Conservation (phyloP, 1,140 invertebrate species). For the Polypedilum vanderplanki region DNA sequence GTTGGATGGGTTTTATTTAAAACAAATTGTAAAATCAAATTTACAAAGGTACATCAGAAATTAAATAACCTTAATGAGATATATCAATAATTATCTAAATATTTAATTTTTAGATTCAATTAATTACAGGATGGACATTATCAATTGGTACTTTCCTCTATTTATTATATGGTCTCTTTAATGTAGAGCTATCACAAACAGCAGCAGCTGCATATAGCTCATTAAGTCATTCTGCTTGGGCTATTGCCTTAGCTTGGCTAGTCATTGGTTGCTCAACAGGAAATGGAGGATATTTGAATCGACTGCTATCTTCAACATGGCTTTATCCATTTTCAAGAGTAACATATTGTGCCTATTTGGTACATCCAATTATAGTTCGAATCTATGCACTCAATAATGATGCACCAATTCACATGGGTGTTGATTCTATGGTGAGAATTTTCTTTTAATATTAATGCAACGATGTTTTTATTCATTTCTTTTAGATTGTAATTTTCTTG, state of each 20-base stretch:
- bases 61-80: background rate
- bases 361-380: slow-evolving; percentile 73
- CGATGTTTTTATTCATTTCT: slow-evolving; percentile 35
- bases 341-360: slow-evolving; percentile 74
- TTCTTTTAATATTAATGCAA: slow-evolving; percentile 30
- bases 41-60: slow-evolving; percentile 57
- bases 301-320: slow-evolving; percentile 63
- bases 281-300: slow-evolving; percentile 69
- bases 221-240: slow-evolving; percentile 77
- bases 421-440: slow-evolving; percentile 60
- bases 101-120: slow-evolving; percentile 49
- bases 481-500: slow-evolving; percentile 65
- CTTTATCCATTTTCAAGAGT: slow-evolving; percentile 76
- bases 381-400: slow-evolving; percentile 68
- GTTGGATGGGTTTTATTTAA: slow-evolving; percentile 75
- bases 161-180: slow-evolving; percentile 69
- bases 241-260: slow-evolving; percentile 74
- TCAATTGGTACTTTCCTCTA: slow-evolving; percentile 57
- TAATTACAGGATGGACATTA: slow-evolving; percentile 60
- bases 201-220: slow-evolving; percentile 73
- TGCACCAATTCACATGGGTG: slow-evolving; percentile 68
- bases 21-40: slow-evolving; percentile 68
- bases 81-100: background rate
- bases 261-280: slow-evolving; percentile 83
- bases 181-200: slow-evolving; percentile 57